These are phyloP conservation scores for Helleia helle DNA, from an alignment of 2,888 invertebrate species.

Conservation along the genomic window DNA sequence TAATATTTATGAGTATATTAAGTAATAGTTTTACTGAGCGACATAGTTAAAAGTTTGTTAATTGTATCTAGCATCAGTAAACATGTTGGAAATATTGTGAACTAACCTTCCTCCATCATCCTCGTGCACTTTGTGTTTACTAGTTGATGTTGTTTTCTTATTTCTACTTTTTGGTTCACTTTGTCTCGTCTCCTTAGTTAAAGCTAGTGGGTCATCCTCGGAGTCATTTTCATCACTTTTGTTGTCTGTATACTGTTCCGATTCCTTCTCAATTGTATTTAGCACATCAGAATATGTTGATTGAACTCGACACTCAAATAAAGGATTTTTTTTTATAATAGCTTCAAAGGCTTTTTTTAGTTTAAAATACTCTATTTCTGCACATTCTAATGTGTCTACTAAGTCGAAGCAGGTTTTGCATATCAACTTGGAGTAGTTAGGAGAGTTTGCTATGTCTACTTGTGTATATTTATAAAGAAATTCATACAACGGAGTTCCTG, in stretches of 20 bases:
- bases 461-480: constrained; percentile 43
- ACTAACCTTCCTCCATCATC: too few relatives aligned
- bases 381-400: constrained; percentile 49
- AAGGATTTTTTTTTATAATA: constrained; percentile 52
- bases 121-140: too few relatives aligned
- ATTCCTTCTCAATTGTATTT: constrained; percentile 28
- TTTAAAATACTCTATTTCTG: constrained; percentile 51
- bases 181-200: constrained; percentile 42
- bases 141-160: constrained; percentile 34
- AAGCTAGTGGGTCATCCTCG: constrained; percentile 53
- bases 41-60: too few relatives aligned
- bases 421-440: constrained; percentile 33
- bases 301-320: constrained; percentile 32
- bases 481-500: constrained; percentile 35
- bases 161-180: constrained; percentile 44
- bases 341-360: constrained; percentile 51
- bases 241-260: not conserved
- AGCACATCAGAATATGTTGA: constrained; percentile 31
- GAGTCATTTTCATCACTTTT: constrained; percentile 30
- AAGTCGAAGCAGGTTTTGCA: constrained; percentile 52
- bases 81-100: too few relatives aligned
- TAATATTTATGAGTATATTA: too few relatives aligned
- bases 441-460: constrained; percentile 29
- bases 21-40: too few relatives aligned
- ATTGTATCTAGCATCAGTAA: too few relatives aligned